phyloP scores from a whole-genome alignment of 1,140 invertebrate genomes.

The Philaenus spumarius region DNA sequence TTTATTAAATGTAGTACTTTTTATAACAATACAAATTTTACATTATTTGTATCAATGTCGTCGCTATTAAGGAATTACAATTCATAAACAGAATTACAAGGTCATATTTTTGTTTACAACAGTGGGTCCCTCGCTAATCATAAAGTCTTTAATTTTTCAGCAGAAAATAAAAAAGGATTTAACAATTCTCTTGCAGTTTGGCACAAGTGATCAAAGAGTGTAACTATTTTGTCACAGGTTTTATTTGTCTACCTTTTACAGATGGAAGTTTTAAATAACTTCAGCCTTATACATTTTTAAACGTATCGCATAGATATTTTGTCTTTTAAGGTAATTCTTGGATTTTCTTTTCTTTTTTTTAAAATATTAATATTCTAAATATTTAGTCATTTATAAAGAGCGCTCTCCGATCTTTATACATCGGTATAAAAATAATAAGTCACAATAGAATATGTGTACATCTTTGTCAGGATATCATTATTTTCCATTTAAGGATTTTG shows the following conservation, averaged over 20 bases:
- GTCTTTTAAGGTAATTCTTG: too few species aligned
- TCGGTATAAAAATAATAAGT: slow-evolving; percentile 9
- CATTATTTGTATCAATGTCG: neutral
- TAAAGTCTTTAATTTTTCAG: neutral
- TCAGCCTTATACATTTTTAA: neutral
- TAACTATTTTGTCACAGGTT: neutral
- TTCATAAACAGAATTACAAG: neutral
- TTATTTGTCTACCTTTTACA: neutral
- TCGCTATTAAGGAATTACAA: neutral
- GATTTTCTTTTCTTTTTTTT: neutral
- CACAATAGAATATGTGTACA: slow-evolving; percentile 10
- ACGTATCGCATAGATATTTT: too few species aligned
- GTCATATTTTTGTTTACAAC: neutral
- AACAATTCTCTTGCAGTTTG: slow-evolving; percentile 4
- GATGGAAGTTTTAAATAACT: neutral
- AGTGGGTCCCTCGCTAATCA: slow-evolving; percentile 14
- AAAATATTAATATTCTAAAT: slow-evolving; percentile 2
- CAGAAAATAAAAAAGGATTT: neutral
- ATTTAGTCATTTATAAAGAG: slow-evolving; percentile 5
- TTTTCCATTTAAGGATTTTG: neutral
- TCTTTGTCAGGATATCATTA: slow-evolving; percentile 11
- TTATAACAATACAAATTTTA: slow-evolving; percentile 8
- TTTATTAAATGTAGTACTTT: neutral
- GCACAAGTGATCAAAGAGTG: neutral
- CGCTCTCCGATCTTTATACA: slow-evolving; percentile 13